Percentiles rank a stretch among this genome's conserved stretches.
These are phyloP conservation scores for Enhydra lutris DNA, from an alignment of 2,113 vertebrate genomes.

Conservation along the genomic window DNA sequence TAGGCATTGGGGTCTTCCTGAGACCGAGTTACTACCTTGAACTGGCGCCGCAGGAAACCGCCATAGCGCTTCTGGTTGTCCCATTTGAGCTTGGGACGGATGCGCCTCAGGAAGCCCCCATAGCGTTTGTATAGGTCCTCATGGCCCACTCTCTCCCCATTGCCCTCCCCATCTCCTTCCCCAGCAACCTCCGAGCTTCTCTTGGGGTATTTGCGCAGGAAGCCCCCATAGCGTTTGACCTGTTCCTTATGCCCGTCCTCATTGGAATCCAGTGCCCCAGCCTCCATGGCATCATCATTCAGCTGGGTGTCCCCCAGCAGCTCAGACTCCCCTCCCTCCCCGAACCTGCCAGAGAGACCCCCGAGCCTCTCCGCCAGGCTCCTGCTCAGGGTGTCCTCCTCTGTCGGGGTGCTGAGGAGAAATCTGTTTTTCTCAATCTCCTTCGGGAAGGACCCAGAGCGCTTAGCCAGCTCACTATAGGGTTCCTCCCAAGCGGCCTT, in stretches of 20 bases:
- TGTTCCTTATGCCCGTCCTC: slow-evolving; percentile 75
- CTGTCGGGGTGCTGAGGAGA: slow-evolving; percentile 75
- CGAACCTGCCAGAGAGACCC: slow-evolving; percentile 77
- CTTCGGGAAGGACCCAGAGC: slow-evolving; percentile 88
- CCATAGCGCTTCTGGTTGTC: slow-evolving; percentile 97
- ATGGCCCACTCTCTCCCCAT: slow-evolving; percentile 73
- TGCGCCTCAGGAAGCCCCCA: slow-evolving; percentile 95
- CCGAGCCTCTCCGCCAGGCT: slow-evolving; percentile 80
- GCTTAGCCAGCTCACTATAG: slow-evolving; percentile 78
- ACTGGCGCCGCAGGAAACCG: slow-evolving; percentile 94
- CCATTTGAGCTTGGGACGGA: slow-evolving; percentile 96
- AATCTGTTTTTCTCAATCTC: slow-evolving; percentile 85
- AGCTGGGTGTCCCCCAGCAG: slow-evolving; percentile 49
- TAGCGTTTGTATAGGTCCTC: slow-evolving; percentile 96
- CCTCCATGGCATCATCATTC: not conserved
- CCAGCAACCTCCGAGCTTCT: slow-evolving; percentile 78
- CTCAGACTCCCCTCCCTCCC: slow-evolving; percentile 72
- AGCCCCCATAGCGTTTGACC: slow-evolving; percentile 90
- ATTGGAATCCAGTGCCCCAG: not conserved
- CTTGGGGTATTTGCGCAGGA: slow-evolving; percentile 90
- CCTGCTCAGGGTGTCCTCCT: slow-evolving; percentile 82
- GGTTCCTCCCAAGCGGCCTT: slow-evolving; percentile 63
- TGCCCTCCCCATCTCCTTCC: slow-evolving; percentile 65
- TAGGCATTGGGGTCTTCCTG: slow-evolving; percentile 89
- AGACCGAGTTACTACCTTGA: slow-evolving; percentile 92